A percentile compares a stretch with the other conserved stretches of the same genome.
Evolutionary conservation across 2,797 vertebrate species (phyloP).

Genomic region (Eremophila alpestris): DNA sequence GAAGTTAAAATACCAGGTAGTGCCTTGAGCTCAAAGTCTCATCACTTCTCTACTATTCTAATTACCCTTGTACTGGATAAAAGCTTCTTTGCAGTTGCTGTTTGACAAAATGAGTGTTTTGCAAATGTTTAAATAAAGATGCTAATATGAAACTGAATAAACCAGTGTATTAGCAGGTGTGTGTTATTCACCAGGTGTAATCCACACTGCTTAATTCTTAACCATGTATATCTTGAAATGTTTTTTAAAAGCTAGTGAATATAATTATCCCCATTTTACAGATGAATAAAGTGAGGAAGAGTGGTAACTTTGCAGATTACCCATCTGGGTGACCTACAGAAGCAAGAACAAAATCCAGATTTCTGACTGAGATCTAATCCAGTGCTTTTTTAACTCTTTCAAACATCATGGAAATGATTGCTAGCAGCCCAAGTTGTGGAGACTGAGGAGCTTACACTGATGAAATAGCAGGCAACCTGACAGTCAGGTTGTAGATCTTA

Average conservation of each 20-base stretch:
- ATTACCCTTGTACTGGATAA: slow-evolving; percentile 24
- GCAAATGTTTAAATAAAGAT: slow-evolving; percentile 17
- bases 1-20: background rate
- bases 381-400: slow-evolving; percentile 69
- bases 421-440: slow-evolving; percentile 79
- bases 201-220: background rate
- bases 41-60: background rate
- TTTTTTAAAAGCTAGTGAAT: background rate
- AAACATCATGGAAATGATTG: slow-evolving; percentile 80
- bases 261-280: background rate
- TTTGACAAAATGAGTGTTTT: slow-evolving; percentile 26
- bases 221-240: background rate
- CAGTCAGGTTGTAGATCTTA: background rate
- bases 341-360: background rate
- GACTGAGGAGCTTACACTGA: slow-evolving; percentile 77
- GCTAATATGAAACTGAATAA: background rate
- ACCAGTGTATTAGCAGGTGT: background rate
- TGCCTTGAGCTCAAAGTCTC: background rate
- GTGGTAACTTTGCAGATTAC: background rate
- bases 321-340: background rate
- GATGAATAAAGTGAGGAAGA: background rate
- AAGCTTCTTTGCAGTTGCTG: slow-evolving; percentile 9
- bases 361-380: background rate
- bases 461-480: slow-evolving; percentile 78
- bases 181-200: background rate